phyloP scores from a whole-genome alignment of 2,888 invertebrate genomes.

The Resseliella maxima region DNA sequence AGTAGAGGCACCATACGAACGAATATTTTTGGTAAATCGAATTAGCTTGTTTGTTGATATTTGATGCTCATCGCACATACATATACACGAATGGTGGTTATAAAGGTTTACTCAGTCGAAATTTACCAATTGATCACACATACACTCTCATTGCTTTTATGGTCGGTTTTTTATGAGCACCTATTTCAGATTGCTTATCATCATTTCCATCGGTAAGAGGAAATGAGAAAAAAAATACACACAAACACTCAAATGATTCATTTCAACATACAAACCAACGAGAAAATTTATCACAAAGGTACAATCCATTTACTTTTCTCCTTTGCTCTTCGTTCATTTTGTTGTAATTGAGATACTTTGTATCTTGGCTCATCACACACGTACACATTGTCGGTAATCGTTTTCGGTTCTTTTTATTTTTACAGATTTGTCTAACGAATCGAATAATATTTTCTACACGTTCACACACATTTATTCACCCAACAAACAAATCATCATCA shows the following conservation, averaged over 20 bases:
- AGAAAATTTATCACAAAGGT: not conserved
- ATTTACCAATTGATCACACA: conserved; percentile 32
- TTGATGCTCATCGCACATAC: not conserved
- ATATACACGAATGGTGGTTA: not conserved
- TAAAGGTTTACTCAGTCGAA: not conserved
- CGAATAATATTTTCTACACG: not conserved
- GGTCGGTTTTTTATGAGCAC: conserved; percentile 13
- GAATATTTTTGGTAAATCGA: conserved; percentile 20
- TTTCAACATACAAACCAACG: not conserved
- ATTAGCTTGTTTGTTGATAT: conserved; percentile 26
- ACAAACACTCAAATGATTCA: not conserved
- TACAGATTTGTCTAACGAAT: not conserved
- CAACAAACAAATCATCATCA: not conserved
- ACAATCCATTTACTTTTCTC: conserved; percentile 6
- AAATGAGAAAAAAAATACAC: not conserved
- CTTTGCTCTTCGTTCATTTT: not conserved
- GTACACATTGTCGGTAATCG: not conserved
- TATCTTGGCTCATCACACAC: not conserved
- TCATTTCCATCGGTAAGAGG: not conserved
- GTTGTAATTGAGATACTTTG: not conserved
- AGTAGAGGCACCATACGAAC: too few relatives aligned
- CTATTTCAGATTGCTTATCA: conserved; percentile 21
- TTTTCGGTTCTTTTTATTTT: not conserved
- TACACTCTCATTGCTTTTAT: not conserved
- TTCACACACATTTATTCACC: not conserved